Evolutionary conservation across 2,113 vertebrate species (phyloP).

Genomic region (Pelvicachromis taeniatus): DNA sequence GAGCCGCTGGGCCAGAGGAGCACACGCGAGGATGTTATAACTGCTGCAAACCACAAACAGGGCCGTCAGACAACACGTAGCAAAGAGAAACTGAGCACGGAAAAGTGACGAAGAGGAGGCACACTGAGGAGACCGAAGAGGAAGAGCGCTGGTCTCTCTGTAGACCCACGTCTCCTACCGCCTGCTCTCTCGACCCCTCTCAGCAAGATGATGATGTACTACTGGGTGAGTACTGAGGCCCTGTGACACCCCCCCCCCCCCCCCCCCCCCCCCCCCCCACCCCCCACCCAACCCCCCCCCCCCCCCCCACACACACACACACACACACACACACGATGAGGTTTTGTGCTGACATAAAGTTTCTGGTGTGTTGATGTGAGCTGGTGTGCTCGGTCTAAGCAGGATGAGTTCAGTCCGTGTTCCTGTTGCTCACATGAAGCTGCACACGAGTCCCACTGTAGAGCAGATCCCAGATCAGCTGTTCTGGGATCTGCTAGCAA

Average conservation of each 20-base stretch:
- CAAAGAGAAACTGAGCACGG: background rate
- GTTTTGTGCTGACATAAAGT: background rate
- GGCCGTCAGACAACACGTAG: background rate
- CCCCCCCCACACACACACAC: background rate
- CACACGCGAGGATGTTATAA: slow-evolving; percentile 20
- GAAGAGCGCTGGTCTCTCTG: slow-evolving; percentile 27
- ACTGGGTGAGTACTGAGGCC: slow-evolving; percentile 61
- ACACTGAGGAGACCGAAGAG: background rate
- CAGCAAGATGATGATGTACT: slow-evolving; percentile 67
- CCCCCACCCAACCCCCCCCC: too few relatives aligned
- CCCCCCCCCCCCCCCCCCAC: too few relatives aligned
- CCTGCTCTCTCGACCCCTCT: slow-evolving; percentile 16
- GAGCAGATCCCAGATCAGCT: too few relatives aligned
- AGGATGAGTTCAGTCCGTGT: background rate
- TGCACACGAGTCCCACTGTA: background rate
- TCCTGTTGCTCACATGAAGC: background rate
- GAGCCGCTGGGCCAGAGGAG: background rate
- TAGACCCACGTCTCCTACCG: slow-evolving; percentile 16
- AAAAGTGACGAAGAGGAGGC: background rate
- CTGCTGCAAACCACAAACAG: slow-evolving; percentile 19
- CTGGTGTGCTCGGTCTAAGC: background rate
- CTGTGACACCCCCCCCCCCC: too few relatives aligned
- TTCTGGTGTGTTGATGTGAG: background rate
- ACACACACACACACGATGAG: background rate
- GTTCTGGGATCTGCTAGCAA: too few relatives aligned